phyloP scores from a whole-genome alignment of 2,797 vertebrate species.

The Scomberomorus guttatus region DNA sequence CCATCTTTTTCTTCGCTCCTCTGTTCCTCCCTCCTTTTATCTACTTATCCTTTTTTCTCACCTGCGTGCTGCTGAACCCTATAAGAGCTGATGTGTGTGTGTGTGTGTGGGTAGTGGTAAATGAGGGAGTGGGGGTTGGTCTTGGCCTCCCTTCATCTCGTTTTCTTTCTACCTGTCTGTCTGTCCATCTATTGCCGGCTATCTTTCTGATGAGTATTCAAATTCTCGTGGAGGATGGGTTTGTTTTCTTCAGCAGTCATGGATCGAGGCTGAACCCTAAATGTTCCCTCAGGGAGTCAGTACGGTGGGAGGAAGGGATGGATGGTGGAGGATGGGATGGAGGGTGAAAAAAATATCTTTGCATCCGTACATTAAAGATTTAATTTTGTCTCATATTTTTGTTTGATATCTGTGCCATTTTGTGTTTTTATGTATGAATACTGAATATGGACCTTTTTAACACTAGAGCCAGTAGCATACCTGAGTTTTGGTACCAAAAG shows the following conservation, averaged over 20 bases:
- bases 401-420: not conserved
- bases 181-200: conserved; percentile 51
- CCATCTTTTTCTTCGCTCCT: conserved; percentile 73
- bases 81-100: conserved; percentile 70
- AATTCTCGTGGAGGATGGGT: conserved; percentile 69
- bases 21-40: conserved; percentile 62
- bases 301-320: conserved; percentile 51
- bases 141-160: conserved; percentile 72
- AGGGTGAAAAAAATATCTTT: conserved; percentile 23
- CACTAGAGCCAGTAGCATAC: rapidly evolving
- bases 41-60: conserved; percentile 53
- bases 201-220: conserved; percentile 59
- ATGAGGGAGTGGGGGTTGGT: conserved; percentile 80
- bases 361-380: conserved; percentile 41
- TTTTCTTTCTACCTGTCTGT: conserved; percentile 57
- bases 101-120: conserved; percentile 41
- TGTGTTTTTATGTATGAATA: conserved; percentile 12
- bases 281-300: conserved; percentile 66
- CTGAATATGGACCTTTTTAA: not conserved
- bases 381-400: not conserved
- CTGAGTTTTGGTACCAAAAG: not conserved
- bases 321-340: conserved; percentile 46
- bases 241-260: conserved; percentile 48
- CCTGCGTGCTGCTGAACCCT: conserved; percentile 52
- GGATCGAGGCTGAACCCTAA: conserved; percentile 55